Percentiles rank a stretch among this genome's conserved stretches.
These are phyloP conservation scores for Laticauda colubrina DNA, from an alignment of 2,113 vertebrate genomes.

Conservation along the genomic window DNA sequence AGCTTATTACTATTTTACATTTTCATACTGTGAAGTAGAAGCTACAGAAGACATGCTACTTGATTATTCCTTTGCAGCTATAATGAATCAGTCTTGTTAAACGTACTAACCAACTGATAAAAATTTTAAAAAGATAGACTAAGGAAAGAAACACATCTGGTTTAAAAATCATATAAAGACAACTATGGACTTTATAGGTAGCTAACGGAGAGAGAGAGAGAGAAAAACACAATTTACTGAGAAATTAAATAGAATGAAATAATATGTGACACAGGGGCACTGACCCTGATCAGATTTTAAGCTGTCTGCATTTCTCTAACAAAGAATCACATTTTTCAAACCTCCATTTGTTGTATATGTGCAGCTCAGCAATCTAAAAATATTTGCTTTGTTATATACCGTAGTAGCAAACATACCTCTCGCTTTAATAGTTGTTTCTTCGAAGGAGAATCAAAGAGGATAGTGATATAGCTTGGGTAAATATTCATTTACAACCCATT, in stretches of 20 bases:
- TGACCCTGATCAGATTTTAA: background rate
- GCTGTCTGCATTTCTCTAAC: background rate
- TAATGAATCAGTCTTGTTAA: slow-evolving; percentile 7
- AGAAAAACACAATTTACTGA: background rate
- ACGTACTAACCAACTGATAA: background rate
- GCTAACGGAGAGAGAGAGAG: background rate
- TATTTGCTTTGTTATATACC: background rate
- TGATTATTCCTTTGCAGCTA: background rate
- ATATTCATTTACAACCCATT: background rate
- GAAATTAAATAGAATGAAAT: background rate
- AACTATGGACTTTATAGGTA: background rate
- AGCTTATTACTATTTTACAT: background rate
- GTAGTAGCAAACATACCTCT: background rate
- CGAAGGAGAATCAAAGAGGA: background rate
- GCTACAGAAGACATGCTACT: background rate
- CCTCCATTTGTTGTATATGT: background rate
- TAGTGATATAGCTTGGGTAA: background rate
- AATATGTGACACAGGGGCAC: background rate
- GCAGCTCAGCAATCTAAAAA: background rate
- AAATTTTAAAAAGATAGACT: background rate
- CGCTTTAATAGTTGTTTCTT: background rate
- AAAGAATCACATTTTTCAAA: background rate
- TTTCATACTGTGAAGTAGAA: background rate
- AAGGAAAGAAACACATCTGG: background rate
- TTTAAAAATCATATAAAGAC: background rate